These are phyloP conservation scores for Agapornis roseicollis DNA, from an alignment of 2,113 vertebrate genomes.

Conservation along the genomic window DNA sequence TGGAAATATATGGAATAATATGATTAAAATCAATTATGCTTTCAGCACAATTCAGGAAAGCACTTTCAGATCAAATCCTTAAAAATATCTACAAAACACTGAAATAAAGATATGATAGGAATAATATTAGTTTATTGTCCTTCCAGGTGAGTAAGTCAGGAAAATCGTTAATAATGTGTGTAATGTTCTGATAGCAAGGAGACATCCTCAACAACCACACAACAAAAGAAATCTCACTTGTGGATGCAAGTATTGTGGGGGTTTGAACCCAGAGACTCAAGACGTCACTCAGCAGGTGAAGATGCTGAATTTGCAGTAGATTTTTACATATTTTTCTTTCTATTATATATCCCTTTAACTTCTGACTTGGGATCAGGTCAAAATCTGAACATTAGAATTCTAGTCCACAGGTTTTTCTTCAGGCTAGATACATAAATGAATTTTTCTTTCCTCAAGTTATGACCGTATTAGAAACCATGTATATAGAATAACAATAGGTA, in stretches of 20 bases:
- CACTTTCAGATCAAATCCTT: neutral
- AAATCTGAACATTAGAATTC: neutral
- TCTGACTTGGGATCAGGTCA: neutral
- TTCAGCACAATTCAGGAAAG: neutral
- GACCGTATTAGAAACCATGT: neutral
- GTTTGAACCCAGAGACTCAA: neutral
- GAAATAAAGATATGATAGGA: neutral
- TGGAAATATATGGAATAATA: neutral
- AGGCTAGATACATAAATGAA: neutral
- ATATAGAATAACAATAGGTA: neutral
- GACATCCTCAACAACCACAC: neutral
- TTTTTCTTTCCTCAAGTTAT: neutral
- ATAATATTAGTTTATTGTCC: neutral
- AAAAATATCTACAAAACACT: neutral
- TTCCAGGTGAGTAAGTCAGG: neutral
- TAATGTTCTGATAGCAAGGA: neutral
- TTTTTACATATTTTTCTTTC: neutral
- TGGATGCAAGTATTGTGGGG: neutral
- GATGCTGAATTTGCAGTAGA: neutral
- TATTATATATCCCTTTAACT: neutral
- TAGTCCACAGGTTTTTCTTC: neutral
- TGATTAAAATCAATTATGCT: neutral
- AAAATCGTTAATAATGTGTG: neutral
- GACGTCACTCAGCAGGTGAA: neutral
- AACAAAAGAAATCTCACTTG: neutral